Evolutionary conservation across 2,888 invertebrate genomes (phyloP), one percentile per base, ranked within the genome.

Genomic region (Ecdyonurus torrentis): DNA sequence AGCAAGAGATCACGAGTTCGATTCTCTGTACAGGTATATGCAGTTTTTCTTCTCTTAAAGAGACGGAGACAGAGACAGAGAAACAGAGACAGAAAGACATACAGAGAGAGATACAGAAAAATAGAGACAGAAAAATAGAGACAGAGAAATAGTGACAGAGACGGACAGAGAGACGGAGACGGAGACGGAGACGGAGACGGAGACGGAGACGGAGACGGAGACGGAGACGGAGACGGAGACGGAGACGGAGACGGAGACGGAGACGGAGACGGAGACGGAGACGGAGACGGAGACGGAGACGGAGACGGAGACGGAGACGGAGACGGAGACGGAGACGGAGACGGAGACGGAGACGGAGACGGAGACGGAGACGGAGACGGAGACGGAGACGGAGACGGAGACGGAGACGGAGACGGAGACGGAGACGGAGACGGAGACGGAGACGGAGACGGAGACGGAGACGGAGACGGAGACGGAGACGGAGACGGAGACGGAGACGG

Each of bases 101-200:
- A n/a, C n/a, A n/a, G n/a, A n/a, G n/a, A n/a, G n/a, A n/a, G n/a
- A n/a, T n/a, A n/a, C n/a, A n/a, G n/a, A n/a, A n/a, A n/a, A n/a
- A n/a, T n/a, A n/a, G n/a, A n/a, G n/a, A n/a, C n/a, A n/a, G n/a
- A n/a, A n/a, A n/a, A n/a, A n/a, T n/a, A n/a, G n/a, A n/a, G 23
- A 23, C 61, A 55, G 61, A 61, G 52, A 55, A 61, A 53, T 53
- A 53, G 53, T 53, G 52, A 18, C 19, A 20, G 25, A 22, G 19
- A 19, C n/a, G 58, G 58, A n/a, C 23, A 24, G n/a, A 2, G 58
- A 25, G 25, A 58, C 23, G 58, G n/a, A n/a, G n/a, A n/a, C n/a
- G n/a, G n/a, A n/a, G n/a, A n/a, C n/a, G n/a, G n/a, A n/a, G n/a
- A n/a, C n/a, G n/a, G n/a, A n/a, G n/a, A n/a, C n/a, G n/a, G n/a